Evolutionary conservation across 1,140 invertebrate genomes (phyloP).

Genomic region (Probaryconus sp.): DNA sequence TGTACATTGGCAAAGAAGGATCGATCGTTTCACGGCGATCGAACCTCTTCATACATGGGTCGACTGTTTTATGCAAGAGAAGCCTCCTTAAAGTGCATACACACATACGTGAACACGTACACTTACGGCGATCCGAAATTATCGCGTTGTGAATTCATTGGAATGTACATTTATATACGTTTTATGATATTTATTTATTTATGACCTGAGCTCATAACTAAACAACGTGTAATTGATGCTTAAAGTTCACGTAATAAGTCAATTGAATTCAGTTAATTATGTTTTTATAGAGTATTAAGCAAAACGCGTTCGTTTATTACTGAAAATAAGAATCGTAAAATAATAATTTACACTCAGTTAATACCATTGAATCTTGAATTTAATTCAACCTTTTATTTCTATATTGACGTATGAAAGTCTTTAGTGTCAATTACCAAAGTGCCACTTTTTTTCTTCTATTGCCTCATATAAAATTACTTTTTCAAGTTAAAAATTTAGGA

Average conservation of each 20-base stretch:
- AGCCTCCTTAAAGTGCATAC: slow-evolving; percentile 27
- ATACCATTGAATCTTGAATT: not conserved
- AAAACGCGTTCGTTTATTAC: slow-evolving; percentile 13
- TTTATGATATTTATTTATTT: slow-evolving; percentile 46
- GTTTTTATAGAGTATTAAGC: slow-evolving; percentile 19
- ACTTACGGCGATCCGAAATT: slow-evolving; percentile 3
- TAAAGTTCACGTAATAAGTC: slow-evolving; percentile 24
- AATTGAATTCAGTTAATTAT: slow-evolving; percentile 26
- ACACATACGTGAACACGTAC: slow-evolving; percentile 5
- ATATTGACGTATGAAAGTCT: too few relatives aligned
- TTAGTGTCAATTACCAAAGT: too few relatives aligned
- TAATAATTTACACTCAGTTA: slow-evolving; percentile 11
- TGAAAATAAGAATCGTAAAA: slow-evolving; percentile 2
- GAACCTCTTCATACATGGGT: slow-evolving; percentile 38
- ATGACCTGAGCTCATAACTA: slow-evolving; percentile 13
- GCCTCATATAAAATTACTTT: too few relatives aligned
- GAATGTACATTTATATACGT: slow-evolving; percentile 22
- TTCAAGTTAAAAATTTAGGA: too few relatives aligned
- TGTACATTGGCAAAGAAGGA: slow-evolving; percentile 44
- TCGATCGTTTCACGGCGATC: slow-evolving; percentile 46
- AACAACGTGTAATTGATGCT: slow-evolving; percentile 27
- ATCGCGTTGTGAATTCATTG: slow-evolving; percentile 10
- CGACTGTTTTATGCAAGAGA: slow-evolving; percentile 45
- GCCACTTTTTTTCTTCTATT: too few relatives aligned
- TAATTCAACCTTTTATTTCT: too few relatives aligned